A percentile compares a stretch with the other conserved stretches of the same genome.
Conservation (phyloP, 2,888 invertebrate genomes). For the Xestia rhomboidea region DNA sequence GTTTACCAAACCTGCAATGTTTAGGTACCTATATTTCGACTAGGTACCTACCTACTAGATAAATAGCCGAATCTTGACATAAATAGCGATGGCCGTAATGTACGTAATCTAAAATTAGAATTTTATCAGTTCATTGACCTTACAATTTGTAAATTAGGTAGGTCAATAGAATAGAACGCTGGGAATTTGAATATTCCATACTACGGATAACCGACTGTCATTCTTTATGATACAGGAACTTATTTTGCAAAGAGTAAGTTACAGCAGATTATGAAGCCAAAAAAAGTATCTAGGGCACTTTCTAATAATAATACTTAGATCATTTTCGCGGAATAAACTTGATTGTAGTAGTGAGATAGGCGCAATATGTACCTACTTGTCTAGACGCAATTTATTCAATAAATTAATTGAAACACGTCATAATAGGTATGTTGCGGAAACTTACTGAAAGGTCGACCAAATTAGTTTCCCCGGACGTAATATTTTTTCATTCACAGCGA, state of each 20-base stretch:
- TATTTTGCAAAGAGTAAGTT: neutral
- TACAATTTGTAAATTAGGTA: slow-evolving; percentile 22
- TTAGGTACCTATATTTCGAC: neutral
- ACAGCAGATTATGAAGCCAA: neutral
- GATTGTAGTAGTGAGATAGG: neutral
- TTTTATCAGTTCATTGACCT: slow-evolving; percentile 56
- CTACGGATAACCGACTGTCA: neutral
- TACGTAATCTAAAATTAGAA: neutral
- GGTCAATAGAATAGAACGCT: slow-evolving; percentile 3
- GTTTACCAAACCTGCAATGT: neutral
- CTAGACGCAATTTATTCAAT: slow-evolving; percentile 2
- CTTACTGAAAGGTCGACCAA: slow-evolving; percentile 55
- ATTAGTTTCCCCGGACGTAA: slow-evolving; percentile 47
- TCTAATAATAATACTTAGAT: neutral
- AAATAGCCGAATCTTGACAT: neutral
- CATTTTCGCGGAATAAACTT: neutral
- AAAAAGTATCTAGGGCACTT: slow-evolving; percentile 5
- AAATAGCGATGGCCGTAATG: neutral
- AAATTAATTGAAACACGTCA: slow-evolving; percentile 18
- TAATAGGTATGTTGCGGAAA: slow-evolving; percentile 59
- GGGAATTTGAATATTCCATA: neutral
- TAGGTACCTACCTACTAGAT: neutral
- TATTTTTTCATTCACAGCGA: slow-evolving; percentile 33
- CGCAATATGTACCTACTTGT: neutral
- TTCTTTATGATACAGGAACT: neutral